Conservation (phyloP, 2,797 vertebrate species). For the Cyprinella venusta region DNA sequence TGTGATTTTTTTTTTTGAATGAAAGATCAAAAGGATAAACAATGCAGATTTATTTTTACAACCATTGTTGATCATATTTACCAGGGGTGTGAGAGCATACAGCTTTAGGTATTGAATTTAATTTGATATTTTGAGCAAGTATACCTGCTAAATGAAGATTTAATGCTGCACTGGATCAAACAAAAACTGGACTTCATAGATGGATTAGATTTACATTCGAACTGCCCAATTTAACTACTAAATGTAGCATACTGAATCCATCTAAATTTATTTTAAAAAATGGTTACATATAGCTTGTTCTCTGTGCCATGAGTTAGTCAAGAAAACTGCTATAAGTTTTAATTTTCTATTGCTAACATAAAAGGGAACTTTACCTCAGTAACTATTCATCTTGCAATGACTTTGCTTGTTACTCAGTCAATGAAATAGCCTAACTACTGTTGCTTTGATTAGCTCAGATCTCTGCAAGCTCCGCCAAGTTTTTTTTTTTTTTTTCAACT, state of each 20-base stretch:
- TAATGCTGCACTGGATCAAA: neutral
- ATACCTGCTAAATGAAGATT: neutral
- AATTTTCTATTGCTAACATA: neutral
- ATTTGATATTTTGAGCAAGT: neutral
- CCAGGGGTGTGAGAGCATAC: neutral
- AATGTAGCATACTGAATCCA: conserved; percentile 5
- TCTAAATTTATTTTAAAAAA: conserved; percentile 4
- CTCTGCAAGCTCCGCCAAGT: neutral
- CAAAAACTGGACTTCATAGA: neutral
- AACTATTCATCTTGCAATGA: neutral
- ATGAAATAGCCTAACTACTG: conserved; percentile 34
- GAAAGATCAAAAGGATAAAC: no score
- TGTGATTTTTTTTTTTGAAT: no score
- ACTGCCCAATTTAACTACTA: neutral
- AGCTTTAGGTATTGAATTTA: neutral
- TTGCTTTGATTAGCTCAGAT: conserved; percentile 26
- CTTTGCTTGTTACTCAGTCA: neutral
- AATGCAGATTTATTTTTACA: no score
- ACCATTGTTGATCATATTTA: no score
- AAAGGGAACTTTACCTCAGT: neutral
- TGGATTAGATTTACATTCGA: neutral
- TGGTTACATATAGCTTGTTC: conserved; percentile 3
- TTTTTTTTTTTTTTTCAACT: conserved; percentile 5
- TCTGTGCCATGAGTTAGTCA: neutral
- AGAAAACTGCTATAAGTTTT: neutral